Conservation (phyloP, 2,888 invertebrate genomes). For the Trachelus troglodyta region DNA sequence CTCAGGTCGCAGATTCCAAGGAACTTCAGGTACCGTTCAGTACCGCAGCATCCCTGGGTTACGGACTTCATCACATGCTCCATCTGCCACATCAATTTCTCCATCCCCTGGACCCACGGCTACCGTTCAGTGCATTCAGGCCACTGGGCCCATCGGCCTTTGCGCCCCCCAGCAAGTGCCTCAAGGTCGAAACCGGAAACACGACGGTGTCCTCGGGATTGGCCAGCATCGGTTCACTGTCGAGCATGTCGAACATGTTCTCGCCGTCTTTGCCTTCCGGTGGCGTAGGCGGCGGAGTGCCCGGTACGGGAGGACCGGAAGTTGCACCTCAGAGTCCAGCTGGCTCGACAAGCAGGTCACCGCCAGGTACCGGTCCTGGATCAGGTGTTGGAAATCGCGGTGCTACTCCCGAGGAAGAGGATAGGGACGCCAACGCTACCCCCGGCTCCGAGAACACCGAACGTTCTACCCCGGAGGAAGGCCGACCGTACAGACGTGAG, state of each 20-base stretch:
- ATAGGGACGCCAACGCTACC: constrained; percentile 65
- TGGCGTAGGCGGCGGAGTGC: constrained; percentile 29
- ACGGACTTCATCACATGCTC: constrained; percentile 77
- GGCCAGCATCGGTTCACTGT: constrained; percentile 58
- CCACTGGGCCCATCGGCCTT: constrained; percentile 76
- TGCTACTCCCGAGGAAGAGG: constrained; percentile 60
- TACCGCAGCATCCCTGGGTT: constrained; percentile 69
- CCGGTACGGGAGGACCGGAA: constrained; percentile 40
- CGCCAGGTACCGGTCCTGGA: constrained; percentile 45
- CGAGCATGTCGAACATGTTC: constrained; percentile 64
- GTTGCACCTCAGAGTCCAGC: constrained; percentile 61
- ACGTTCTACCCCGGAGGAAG: constrained; percentile 67
- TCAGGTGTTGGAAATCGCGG: constrained; percentile 50
- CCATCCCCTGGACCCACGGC: constrained; percentile 74
- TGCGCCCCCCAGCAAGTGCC: constrained; percentile 75
- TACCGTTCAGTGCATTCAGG: constrained; percentile 73
- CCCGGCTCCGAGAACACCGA: constrained; percentile 68
- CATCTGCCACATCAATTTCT: constrained; percentile 80
- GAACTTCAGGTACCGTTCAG: constrained; percentile 75
- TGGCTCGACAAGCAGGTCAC: constrained; percentile 62
- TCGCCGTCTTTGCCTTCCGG: constrained; percentile 55
- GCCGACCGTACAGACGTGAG: constrained; percentile 66
- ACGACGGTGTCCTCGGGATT: constrained; percentile 55
- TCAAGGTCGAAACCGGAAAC: constrained; percentile 59
- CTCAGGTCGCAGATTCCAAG: constrained; percentile 66